Base-by-base conservation (phyloP, 2,797 vertebrate species). In the Pseudochromis fuscus region DNA sequence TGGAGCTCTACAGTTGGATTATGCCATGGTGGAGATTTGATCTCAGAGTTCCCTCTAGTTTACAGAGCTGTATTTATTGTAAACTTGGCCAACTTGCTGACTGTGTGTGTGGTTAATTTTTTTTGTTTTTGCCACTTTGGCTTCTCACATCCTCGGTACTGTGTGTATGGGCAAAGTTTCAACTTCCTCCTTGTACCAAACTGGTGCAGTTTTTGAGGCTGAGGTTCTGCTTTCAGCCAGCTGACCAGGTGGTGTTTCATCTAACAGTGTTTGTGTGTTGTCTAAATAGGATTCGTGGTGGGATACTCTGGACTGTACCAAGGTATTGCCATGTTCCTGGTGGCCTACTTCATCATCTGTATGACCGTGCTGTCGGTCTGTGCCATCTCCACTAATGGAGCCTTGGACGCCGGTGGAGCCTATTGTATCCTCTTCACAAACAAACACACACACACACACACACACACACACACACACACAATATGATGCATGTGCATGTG, bases 361-460 rank as follows among this genome's bases (percentile, higher is more conserved):
- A 96, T 97, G 96, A 97, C 96, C 0, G 96, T 97, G 64, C 88
- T 97, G 38, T 97, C 96, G 0, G 93, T 97, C 30, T 97, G 96
- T 11, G 96, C 96, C 67, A 96, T 97, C 33, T 97, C 96, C 44
- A 97, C 96, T 85, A 97, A 97, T 0, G 96, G 96, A 61, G 96
- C 96, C 0, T 89, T 97, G 88, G 96, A 97, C 13, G 96, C 96
- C 0, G 96, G 96, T 0, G 96, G 96, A 69, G 96, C 96, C 35
- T 97, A 97, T 80, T 96, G 96, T 97, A 97, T 97, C 95, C 94
- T 95, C 5, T 16, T 12, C 2, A 48, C 24, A 27, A 9, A 56
- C 18, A 2, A 7, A 28, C 8, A 44, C 28, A 19, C 30, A 25
- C 5, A 2, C 7, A 62, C 63, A 68, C 30, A 59, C n/a, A 55